Percentiles rank a stretch among this genome's conserved stretches.
Evolutionary conservation across 2,797 vertebrate genomes (phyloP).

Genomic region (Micromesistius poutassou): DNA sequence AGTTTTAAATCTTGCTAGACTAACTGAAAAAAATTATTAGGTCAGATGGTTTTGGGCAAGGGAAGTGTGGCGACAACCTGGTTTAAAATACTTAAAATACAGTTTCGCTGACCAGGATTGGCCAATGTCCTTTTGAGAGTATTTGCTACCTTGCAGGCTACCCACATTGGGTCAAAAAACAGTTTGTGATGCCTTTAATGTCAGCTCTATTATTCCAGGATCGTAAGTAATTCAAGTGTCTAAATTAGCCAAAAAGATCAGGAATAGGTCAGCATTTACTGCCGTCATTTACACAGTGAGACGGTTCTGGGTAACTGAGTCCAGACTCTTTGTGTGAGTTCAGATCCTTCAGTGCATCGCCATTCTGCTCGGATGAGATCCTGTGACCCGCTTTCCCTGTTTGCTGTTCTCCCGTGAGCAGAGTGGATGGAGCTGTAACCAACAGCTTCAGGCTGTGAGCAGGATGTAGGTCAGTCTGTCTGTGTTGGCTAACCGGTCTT

Average conservation of each 20-base stretch:
- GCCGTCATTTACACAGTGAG: conserved; percentile 63
- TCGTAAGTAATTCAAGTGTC: conserved; percentile 56
- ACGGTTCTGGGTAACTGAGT: conserved; percentile 24
- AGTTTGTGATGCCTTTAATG: conserved; percentile 7
- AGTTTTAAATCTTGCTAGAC: conserved; percentile 54
- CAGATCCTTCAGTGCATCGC: neutral
- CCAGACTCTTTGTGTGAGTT: conserved; percentile 20
- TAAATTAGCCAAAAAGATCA: conserved; percentile 61
- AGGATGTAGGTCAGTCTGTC: conserved; percentile 73
- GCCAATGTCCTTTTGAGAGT: conserved; percentile 42
- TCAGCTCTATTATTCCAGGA: conserved; percentile 24
- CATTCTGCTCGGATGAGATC: neutral
- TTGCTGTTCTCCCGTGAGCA: conserved; percentile 26
- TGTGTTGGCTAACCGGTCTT: conserved; percentile 64
- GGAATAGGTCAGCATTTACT: conserved; percentile 49
- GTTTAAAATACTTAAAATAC: conserved; percentile 1
- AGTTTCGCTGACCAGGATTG: conserved; percentile 40
- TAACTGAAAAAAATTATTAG: conserved; percentile 29
- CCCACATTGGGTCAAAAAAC: conserved; percentile 50
- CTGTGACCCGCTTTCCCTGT: conserved; percentile 30
- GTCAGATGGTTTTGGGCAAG: conserved; percentile 11
- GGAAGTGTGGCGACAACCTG: neutral
- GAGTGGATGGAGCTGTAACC: conserved; percentile 48
- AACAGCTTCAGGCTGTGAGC: conserved; percentile 55
- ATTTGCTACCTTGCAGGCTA: conserved; percentile 33